Base-by-base conservation (phyloP, 2,888 invertebrate species). In the Perizoma flavofasciatum region DNA sequence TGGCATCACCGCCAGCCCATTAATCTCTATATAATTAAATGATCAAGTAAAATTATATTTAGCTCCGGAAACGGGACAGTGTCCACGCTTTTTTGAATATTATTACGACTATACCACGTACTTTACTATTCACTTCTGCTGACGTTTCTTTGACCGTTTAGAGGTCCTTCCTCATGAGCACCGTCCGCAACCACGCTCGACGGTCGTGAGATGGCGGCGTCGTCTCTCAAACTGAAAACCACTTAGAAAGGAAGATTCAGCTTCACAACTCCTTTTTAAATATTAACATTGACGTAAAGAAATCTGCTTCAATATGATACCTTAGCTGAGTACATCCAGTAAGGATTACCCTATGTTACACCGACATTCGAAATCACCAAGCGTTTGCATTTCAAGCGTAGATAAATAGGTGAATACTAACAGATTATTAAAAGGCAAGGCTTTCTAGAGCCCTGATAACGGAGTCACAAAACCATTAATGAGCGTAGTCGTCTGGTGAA, bases 11-110 rank as follows among this genome's bases (percentile, higher is more conserved):
- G 75, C 79, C 79, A 77, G 80, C 79, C 84, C 83, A 90, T 91
- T 90, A 88, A 91, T 91, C 90, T 90, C 86, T 85, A 89, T 89
- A 89, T 90, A 91, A 90, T 90, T 88, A 91, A 89, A 91, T 89
- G 89, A 90, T 90, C 89, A 89, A 91, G 88, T 86, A 84, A 91
- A 87, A 85, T 85, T 91, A 90, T 89, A 89, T 91, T 89, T 91
- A 90, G 89, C 88, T 69, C 78, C 82, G 84, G 83, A 89, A 91
- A 89, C 78, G 86, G 81, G 90, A 88, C 82, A 89, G 86, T 76
- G 79, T 79, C 82, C 80, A 82, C 83, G 79, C 75, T 68, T 22
- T 22, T 22, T 22, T 2, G 3, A 22, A 22, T 22, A 22, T 22
- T 22, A 22, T 22, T 22, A 22, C 22, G 22, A 22, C 22, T 22